These are phyloP conservation scores for Nothoprocta pentlandii DNA, from an alignment of 2,113 vertebrate species.

Conservation along the genomic window DNA sequence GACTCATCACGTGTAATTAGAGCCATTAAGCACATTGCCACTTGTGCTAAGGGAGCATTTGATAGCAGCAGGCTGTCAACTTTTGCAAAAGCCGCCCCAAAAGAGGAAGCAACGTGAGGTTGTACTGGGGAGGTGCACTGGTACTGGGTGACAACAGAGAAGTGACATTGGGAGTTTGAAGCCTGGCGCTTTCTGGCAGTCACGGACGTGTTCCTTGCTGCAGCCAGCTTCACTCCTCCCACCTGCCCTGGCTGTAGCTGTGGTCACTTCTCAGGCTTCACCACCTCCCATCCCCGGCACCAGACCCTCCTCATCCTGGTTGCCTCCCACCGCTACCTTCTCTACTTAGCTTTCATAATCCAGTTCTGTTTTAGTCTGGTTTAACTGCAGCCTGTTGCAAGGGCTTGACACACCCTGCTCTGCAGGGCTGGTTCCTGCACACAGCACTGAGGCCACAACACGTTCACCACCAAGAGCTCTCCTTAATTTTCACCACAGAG, in stretches of 20 bases:
- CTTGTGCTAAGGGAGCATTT: constrained; percentile 9
- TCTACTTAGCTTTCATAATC: background rate
- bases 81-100: background rate
- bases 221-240: too few relatives aligned
- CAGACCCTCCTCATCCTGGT: background rate
- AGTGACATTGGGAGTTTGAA: background rate
- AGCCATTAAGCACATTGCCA: background rate
- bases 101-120: background rate
- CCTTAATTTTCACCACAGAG: background rate
- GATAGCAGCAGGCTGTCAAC: background rate
- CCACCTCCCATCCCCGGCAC: background rate
- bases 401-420: background rate
- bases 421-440: background rate
- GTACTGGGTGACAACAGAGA: too few relatives aligned
- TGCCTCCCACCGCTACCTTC: background rate
- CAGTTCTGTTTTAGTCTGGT: background rate
- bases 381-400: background rate
- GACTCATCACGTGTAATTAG: constrained; percentile 18
- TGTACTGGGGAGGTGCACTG: background rate
- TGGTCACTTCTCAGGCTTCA: too few relatives aligned
- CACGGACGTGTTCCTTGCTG: background rate
- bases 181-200: background rate
- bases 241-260: background rate
- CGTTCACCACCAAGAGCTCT: background rate
- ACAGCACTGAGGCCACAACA: background rate